Evolutionary conservation across 2,113 vertebrate species (phyloP).

Genomic region (Phylloscopus trochilus): DNA sequence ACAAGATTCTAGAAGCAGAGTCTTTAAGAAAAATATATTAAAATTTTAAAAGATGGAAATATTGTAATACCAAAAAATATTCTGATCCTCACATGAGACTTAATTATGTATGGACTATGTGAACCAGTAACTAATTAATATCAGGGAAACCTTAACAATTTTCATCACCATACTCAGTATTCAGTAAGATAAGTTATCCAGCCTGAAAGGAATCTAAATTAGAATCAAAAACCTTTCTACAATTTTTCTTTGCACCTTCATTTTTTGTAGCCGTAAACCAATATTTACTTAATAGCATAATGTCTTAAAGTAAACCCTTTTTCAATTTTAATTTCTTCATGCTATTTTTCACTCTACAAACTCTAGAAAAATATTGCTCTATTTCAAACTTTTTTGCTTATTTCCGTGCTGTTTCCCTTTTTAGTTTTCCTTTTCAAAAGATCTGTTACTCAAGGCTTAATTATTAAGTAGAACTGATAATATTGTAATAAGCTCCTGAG

Average conservation of each 20-base stretch:
- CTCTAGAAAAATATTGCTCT: background rate
- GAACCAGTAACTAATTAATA: background rate
- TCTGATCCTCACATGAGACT: background rate
- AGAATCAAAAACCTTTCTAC: background rate
- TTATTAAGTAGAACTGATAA: background rate
- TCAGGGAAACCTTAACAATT: background rate
- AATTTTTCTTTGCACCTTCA: background rate
- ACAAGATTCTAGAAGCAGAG: background rate
- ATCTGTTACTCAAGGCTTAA: background rate
- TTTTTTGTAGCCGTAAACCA: background rate
- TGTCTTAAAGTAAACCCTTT: background rate
- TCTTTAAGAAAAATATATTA: background rate
- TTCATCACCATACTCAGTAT: background rate
- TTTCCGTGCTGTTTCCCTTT: background rate
- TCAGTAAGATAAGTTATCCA: background rate
- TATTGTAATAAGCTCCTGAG: background rate
- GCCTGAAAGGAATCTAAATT: background rate
- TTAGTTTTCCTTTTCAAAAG: background rate
- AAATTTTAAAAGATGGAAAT: background rate
- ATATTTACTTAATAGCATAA: background rate
- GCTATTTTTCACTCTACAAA: background rate
- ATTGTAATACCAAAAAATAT: background rate
- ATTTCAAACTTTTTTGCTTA: background rate
- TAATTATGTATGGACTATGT: background rate
- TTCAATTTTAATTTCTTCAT: background rate